These are phyloP conservation scores for Numenius arquata DNA, from an alignment of 2,113 vertebrate genomes.

Conservation along the genomic window DNA sequence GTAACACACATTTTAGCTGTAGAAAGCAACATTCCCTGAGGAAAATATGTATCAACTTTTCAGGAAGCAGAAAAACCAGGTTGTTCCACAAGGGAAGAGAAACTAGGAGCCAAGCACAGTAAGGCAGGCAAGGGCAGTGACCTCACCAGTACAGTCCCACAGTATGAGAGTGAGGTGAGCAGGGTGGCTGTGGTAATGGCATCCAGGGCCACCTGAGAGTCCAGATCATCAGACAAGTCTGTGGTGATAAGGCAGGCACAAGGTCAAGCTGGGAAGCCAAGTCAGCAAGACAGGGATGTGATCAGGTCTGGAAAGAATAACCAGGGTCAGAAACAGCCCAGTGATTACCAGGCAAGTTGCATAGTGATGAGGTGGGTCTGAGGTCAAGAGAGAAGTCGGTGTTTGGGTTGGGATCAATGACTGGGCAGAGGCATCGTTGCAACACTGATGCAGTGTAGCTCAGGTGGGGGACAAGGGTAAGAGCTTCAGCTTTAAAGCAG, in stretches of 20 bases:
- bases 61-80: not conserved
- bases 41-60: not conserved
- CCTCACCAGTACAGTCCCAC: not conserved
- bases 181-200: not conserved
- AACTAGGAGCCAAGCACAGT: not conserved
- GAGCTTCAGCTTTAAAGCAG: not conserved
- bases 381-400: not conserved
- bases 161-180: not conserved
- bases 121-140: not conserved
- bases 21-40: not conserved
- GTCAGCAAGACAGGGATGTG: not conserved
- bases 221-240: not conserved
- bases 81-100: not conserved
- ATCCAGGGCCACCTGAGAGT: not conserved
- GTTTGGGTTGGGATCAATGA: not conserved
- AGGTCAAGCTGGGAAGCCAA: not conserved
- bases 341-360: not conserved
- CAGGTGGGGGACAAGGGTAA: not conserved
- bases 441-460: not conserved
- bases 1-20: not conserved
- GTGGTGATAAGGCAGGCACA: not conserved
- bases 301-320: not conserved
- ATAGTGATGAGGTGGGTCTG: not conserved
- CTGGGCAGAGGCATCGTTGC: no score
- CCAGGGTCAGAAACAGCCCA: not conserved